Evolutionary conservation across 2,113 vertebrate species (phyloP).

Genomic region (Xyrauchen texanus): DNA sequence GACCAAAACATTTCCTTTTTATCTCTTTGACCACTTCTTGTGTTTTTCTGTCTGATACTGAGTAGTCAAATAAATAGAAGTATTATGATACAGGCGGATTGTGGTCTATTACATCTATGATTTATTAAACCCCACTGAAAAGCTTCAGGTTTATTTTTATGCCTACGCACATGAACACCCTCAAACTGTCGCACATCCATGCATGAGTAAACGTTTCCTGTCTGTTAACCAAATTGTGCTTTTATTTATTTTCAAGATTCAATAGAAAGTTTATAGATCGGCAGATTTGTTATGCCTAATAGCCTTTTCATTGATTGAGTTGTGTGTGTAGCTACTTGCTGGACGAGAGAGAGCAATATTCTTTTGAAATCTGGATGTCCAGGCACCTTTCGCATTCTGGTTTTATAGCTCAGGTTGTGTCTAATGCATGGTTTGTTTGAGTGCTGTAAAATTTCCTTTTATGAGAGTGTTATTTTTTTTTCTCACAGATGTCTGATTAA

Average conservation of each 20-base stretch:
- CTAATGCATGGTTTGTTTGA: slow-evolving; percentile 58
- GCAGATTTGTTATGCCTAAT: slow-evolving; percentile 76
- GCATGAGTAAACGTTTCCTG: no score
- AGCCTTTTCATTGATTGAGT: slow-evolving; percentile 73
- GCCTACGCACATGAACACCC: no score
- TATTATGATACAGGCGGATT: no score
- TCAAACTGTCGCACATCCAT: no score
- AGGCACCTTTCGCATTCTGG: slow-evolving; percentile 60
- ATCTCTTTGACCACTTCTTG: no score
- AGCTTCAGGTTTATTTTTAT: no score
- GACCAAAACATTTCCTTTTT: no score
- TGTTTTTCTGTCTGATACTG: no score
- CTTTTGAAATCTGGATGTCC: slow-evolving; percentile 59
- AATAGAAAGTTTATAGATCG: slow-evolving; percentile 62
- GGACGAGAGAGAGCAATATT: slow-evolving; percentile 62
- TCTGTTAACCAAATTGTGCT: slow-evolving; percentile 4
- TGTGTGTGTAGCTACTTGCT: slow-evolving; percentile 64
- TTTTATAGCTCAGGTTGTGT: slow-evolving; percentile 67
- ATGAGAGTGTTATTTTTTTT: slow-evolving; percentile 25
- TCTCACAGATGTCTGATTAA: slow-evolving; percentile 42
- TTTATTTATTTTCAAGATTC: slow-evolving; percentile 53
- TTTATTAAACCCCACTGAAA: no score
- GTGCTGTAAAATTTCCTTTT: slow-evolving; percentile 56
- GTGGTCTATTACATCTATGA: no score
- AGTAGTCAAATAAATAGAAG: no score